Evolutionary conservation across 1,140 invertebrate genomes (phyloP).

Genomic region (Nautilus pompilius): DNA sequence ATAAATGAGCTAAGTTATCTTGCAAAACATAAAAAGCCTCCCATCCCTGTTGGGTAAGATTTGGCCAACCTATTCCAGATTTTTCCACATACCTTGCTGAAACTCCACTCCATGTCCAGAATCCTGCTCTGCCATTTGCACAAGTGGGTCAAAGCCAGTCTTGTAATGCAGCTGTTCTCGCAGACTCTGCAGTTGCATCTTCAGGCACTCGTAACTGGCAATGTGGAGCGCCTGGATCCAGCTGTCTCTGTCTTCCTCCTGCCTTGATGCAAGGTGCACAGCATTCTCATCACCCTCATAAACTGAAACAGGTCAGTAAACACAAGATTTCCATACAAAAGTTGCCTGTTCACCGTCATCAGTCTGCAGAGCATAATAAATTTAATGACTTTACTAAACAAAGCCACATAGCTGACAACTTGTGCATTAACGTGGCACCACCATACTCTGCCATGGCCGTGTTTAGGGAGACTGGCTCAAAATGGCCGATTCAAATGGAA

Average conservation of each 20-base stretch:
- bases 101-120: too few species aligned
- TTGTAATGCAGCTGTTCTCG: constrained; percentile 55
- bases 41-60: too few species aligned
- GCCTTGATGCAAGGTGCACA: constrained; percentile 74
- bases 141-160: constrained; percentile 45
- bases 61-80: too few species aligned
- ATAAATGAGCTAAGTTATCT: too few species aligned
- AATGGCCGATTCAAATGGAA: too few species aligned
- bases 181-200: constrained; percentile 70
- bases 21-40: too few species aligned
- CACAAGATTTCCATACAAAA: too few species aligned
- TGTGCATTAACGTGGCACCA: too few species aligned
- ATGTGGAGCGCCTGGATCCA: constrained; percentile 84
- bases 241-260: constrained; percentile 76
- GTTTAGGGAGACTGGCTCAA: too few species aligned
- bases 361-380: neutral
- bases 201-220: constrained; percentile 80
- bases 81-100: too few species aligned
- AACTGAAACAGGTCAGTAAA: constrained; percentile 59
- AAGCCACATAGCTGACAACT: too few species aligned
- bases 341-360: neutral
- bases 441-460: too few species aligned
- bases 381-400: neutral
- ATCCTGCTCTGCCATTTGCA: constrained; percentile 21
- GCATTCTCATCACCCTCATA: constrained; percentile 68